These are phyloP conservation scores for Pipistrellus pipistrellus DNA, from an alignment of 2,797 vertebrate species.

Conservation along the genomic window DNA sequence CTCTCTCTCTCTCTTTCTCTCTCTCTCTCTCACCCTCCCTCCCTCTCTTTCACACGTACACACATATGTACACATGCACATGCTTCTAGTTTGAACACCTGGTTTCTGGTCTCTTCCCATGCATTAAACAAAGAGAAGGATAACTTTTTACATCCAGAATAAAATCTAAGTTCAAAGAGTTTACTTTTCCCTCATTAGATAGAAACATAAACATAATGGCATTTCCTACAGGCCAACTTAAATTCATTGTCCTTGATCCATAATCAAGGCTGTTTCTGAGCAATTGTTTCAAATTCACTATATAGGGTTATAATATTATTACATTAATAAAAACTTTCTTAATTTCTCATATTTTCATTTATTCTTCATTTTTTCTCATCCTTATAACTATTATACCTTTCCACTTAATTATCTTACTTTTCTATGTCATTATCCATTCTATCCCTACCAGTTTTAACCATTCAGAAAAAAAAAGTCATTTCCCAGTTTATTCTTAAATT, in stretches of 20 bases:
- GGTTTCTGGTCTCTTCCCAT: background rate
- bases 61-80: background rate
- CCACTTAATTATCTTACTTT: background rate
- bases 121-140: background rate
- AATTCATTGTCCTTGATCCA: background rate
- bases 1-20: background rate
- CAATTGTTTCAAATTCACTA: background rate
- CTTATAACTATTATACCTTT: background rate
- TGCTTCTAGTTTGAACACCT: background rate
- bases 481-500: background rate
- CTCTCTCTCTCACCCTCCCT: too few relatives aligned
- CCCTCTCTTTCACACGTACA: background rate
- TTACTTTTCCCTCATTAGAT: background rate
- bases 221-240: background rate
- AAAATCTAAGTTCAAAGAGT: background rate
- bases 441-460: background rate
- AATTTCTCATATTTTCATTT: background rate
- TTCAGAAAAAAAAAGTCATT: background rate
- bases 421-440: conserved; percentile 25
- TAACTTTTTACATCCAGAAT: background rate
- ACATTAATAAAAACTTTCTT: background rate
- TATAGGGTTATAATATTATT: background rate
- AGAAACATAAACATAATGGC: conserved; percentile 9
- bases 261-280: background rate
- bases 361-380: background rate